These are phyloP conservation scores for Procapra przewalskii DNA, from an alignment of 2,113 vertebrate genomes.

Conservation along the genomic window DNA sequence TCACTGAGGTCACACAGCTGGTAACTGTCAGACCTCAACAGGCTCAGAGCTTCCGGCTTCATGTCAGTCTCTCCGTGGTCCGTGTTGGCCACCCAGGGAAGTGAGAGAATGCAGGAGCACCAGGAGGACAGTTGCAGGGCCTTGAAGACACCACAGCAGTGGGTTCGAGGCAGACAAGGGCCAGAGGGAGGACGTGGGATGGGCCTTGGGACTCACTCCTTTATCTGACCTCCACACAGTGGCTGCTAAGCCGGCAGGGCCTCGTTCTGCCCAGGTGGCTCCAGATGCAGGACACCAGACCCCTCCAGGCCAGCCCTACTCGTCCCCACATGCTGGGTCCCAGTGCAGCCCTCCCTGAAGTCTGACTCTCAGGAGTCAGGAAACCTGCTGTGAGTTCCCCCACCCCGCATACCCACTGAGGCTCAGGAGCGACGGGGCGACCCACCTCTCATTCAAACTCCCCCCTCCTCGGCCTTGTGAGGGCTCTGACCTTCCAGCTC, in stretches of 20 bases:
- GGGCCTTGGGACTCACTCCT: not conserved
- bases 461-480: not conserved
- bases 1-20: not conserved
- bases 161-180: not conserved
- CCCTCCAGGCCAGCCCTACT: not conserved
- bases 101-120: not conserved
- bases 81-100: not conserved
- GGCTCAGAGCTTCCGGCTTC: not conserved
- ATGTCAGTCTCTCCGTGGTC: not conserved
- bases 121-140: not conserved
- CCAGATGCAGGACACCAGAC: not conserved
- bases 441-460: not conserved
- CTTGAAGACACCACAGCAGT: not conserved
- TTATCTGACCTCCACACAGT: not conserved
- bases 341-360: not conserved
- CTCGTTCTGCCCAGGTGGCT: not conserved
- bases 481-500: not conserved
- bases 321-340: not conserved
- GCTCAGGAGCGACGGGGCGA: fast-evolving
- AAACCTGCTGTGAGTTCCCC: not conserved
- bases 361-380: too few relatives aligned
- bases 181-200: not conserved
- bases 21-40: not conserved
- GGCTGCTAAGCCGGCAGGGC: not conserved
- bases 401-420: fast-evolving